Percentiles rank a stretch among this genome's conserved stretches.
These are phyloP conservation scores for Apostichopus parvimensis DNA, from an alignment of 35 echinoderm and acorn worm species.

Conservation along the genomic window DNA sequence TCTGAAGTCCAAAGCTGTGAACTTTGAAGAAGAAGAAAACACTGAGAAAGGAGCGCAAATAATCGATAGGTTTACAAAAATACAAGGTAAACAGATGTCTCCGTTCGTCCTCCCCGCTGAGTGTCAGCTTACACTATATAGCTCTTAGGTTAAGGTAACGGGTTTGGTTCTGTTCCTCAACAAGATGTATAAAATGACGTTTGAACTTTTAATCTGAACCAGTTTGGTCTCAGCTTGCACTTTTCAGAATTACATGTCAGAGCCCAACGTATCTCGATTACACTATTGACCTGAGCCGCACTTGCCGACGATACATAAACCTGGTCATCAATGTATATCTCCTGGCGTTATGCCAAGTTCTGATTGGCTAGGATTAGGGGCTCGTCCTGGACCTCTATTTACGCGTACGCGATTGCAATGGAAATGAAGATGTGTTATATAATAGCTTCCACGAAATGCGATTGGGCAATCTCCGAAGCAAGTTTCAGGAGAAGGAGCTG, in stretches of 20 bases:
- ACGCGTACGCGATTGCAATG: background rate
- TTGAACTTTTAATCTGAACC: background rate
- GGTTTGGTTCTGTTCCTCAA: background rate
- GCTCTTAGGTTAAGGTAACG: background rate
- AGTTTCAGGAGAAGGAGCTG: too few species aligned
- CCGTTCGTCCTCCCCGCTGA: constrained; percentile 10
- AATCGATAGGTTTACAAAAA: background rate
- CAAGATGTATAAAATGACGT: background rate
- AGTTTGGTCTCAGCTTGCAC: background rate
- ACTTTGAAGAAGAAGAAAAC: too few species aligned
- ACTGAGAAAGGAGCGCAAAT: background rate
- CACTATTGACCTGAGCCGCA: background rate
- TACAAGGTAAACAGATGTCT: constrained; percentile 10
- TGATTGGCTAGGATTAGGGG: background rate
- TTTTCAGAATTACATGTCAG: background rate
- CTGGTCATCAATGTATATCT: background rate
- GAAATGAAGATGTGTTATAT: background rate
- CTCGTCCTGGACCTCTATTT: background rate
- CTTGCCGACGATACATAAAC: background rate
- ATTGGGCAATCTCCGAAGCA: too few species aligned
- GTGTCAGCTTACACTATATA: background rate
- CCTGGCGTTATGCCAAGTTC: background rate
- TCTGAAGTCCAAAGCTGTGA: too few species aligned
- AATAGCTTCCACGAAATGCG: background rate
- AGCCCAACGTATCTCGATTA: background rate